These are phyloP conservation scores for Coelogynopora nodosa DNA, from an alignment of 2,888 invertebrate genomes.

Conservation along the genomic window DNA sequence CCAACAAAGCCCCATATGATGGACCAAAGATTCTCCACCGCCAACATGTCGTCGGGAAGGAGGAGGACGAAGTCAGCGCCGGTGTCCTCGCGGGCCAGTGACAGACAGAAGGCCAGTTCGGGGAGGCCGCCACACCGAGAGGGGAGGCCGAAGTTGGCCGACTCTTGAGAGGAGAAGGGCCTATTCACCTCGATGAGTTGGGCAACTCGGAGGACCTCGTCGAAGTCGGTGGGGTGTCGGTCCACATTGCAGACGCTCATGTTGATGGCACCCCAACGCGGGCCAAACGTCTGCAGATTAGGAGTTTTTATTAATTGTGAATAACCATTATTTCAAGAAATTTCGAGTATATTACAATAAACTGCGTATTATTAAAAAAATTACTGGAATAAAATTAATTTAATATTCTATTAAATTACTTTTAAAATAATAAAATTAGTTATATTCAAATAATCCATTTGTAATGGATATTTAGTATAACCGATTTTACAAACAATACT, in stretches of 20 bases:
- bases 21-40: neutral
- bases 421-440: too few relatives aligned
- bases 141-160: neutral
- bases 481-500: too few relatives aligned
- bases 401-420: too few relatives aligned
- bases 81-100: neutral
- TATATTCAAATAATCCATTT: too few relatives aligned
- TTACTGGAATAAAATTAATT: too few relatives aligned
- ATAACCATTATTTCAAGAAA: too few relatives aligned
- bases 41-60: neutral
- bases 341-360: too few relatives aligned
- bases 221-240: neutral
- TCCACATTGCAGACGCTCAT: slow-evolving; percentile 26
- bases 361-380: too few relatives aligned
- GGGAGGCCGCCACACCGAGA: neutral
- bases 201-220: neutral
- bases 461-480: too few relatives aligned
- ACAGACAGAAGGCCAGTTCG: slow-evolving; percentile 14
- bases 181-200: neutral
- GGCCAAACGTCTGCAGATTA: neutral
- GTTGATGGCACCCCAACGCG: neutral
- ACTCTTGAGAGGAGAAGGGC: neutral
- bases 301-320: too few relatives aligned
- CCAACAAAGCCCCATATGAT: neutral
- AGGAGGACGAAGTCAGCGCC: neutral